A percentile compares a stretch with the other conserved stretches of the same genome.
Evolutionary conservation across 2,888 invertebrate species (phyloP).

Genomic region (Drosophila robusta): DNA sequence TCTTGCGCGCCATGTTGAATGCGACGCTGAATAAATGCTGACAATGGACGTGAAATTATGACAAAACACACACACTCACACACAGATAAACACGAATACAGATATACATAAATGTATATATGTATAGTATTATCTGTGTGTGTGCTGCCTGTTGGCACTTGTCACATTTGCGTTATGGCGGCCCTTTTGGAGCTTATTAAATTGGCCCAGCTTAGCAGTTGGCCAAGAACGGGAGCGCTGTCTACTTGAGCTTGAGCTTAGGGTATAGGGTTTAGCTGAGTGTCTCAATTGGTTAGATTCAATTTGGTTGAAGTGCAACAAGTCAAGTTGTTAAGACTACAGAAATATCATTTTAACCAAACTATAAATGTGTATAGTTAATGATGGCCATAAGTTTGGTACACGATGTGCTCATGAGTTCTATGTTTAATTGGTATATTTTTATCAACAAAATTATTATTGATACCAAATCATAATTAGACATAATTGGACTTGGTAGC

Average conservation of each 20-base stretch:
- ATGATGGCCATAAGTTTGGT: conserved; percentile 19
- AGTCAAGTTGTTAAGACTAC: conserved; percentile 24
- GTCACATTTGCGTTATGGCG: conserved; percentile 72
- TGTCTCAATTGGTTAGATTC: conserved; percentile 48
- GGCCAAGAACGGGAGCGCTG: conserved; percentile 23
- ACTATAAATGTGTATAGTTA: conserved; percentile 16
- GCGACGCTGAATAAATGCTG: conserved; percentile 74
- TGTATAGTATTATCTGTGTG: conserved; percentile 10
- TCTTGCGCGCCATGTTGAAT: conserved; percentile 56
- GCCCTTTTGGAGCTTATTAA: conserved; percentile 68
- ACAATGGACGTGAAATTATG: conserved; percentile 75
- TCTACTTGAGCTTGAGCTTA: conserved; percentile 6
- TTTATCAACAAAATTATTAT: background rate
- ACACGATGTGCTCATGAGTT: background rate
- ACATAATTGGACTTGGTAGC: background rate
- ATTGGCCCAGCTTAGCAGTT: conserved; percentile 60
- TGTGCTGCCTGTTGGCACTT: conserved; percentile 64
- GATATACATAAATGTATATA: background rate
- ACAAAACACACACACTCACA: conserved; percentile 41
- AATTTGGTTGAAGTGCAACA: conserved; percentile 50
- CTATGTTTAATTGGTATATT: conserved; percentile 3
- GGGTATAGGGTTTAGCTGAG: conserved; percentile 17
- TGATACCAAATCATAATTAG: background rate
- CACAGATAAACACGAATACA: conserved; percentile 10
- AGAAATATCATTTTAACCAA: conserved; percentile 2